Base-by-base conservation (phyloP, 2,113 vertebrate genomes). In the Tapirus terrestris region DNA sequence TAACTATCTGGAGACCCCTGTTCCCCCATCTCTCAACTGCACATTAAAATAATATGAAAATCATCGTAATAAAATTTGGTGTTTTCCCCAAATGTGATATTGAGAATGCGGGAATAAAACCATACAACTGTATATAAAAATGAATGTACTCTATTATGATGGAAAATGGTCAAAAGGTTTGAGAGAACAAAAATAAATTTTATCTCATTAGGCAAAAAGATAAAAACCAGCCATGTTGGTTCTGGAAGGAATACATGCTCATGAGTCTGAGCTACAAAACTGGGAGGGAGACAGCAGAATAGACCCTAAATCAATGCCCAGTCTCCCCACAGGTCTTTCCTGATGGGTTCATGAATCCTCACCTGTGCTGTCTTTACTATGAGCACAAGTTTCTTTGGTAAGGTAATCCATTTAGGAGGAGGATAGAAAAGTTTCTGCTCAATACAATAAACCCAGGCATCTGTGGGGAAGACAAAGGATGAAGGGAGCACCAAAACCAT, bases 161-260 rank as follows among this genome's bases (percentile, higher is more conserved):
- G 9, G 39, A 91, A 95, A 85, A 81, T 56, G 16, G 18, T 61
- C 70, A 72, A 87, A 96, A 79, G 43, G 2, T 93, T 93, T 85
- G 60, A 27, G 31, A 58, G 33, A 76, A 89, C 4, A 65, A 60
- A 94, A 95, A 70, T 45, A 61, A 92, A 75, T 23, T 68, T 70
- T 31, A 96, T 13, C 16, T 96, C n/a, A 72, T 48, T 61, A 67
- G 60, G 56, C 58, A 88, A 25, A 94, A 86, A 70, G 13, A 91
- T 5, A 89, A 85, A 58, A 10, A 61, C 60, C 3, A 51, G 65
- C 31, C n/a, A 43, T 10, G n/a, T 73, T 14, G 51, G 73, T 53
- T 93, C 60, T 87, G 23, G 58, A 86, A 88, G 12, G 61, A 88
- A 75, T 10, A 95, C 16, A 58, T 29, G 36, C 60, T 79, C 72